These are phyloP conservation scores for Hyperoplus immaculatus DNA, from an alignment of 2,797 vertebrate genomes.

Conservation along the genomic window DNA sequence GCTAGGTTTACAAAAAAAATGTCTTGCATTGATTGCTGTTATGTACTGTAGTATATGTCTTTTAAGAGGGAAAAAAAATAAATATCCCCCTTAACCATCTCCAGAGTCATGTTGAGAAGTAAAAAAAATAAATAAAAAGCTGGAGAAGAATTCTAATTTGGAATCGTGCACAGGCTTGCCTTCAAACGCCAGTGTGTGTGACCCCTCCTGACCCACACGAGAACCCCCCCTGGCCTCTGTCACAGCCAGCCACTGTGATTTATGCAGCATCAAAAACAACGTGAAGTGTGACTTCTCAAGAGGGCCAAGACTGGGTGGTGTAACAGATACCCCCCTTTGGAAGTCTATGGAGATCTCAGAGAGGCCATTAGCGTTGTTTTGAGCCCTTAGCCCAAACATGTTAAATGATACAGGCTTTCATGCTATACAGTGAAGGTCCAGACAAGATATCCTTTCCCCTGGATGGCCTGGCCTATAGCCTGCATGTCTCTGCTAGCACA, in stretches of 20 bases:
- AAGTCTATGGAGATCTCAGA: conserved; percentile 54
- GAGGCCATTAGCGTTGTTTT: conserved; percentile 81
- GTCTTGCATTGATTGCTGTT: not conserved
- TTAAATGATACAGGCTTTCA: conserved; percentile 72
- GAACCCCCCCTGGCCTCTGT: conserved; percentile 55
- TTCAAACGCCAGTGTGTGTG: conserved; percentile 61
- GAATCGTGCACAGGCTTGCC: conserved; percentile 61
- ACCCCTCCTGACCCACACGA: conserved; percentile 67
- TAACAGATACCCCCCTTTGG: conserved; percentile 72
- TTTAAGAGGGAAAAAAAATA: too few species aligned
- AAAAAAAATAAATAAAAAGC: not conserved
- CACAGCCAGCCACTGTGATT: conserved; percentile 60
- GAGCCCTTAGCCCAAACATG: conserved; percentile 73
- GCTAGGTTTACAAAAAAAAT: conserved; percentile 9
- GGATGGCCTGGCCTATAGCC: conserved; percentile 34
- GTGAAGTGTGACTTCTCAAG: conserved; percentile 58
- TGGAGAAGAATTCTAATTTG: conserved; percentile 23
- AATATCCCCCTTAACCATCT: not conserved
- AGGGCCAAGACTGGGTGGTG: conserved; percentile 34
- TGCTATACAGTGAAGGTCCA: conserved; percentile 33
- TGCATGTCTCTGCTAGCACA: conserved; percentile 57
- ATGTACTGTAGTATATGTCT: not conserved
- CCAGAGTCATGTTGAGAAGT: conserved; percentile 39
- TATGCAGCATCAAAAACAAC: conserved; percentile 73
- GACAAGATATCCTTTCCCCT: conserved; percentile 53